Base-by-base conservation (phyloP, 2,888 invertebrate genomes). In the Oscheius sp. region DNA sequence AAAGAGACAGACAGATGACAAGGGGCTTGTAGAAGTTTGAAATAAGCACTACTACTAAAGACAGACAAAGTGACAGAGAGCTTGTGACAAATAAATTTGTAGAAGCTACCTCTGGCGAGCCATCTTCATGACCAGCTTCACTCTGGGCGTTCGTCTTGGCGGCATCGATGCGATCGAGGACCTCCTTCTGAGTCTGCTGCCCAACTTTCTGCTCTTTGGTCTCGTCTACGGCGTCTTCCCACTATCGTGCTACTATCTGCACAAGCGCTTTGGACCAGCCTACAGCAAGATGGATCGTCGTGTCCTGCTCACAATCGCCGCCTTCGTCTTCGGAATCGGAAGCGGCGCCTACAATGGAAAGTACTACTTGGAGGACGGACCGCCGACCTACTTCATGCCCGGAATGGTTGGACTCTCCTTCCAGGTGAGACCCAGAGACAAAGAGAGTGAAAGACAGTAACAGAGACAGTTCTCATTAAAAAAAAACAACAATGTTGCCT, bases 61-160 rank as follows among this genome's bases (percentile, higher is more conserved):
- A 50, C 13, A 21, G n/a, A 21, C n/a, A 9, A 11, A 11, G n/a
- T 9, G n/a, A 13, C 29, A 4, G n/a, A 13, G 29, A 9, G 4
- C 11, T 11, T 53, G 3, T 29, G 11, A 9, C n/a, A 59, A 33
- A 10, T 11, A 10, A 58, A 35, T 62, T 42, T 63, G 21, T 63
- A 68, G 68, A 53, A 47, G 42, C 62, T 72, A 72, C 47, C 11
- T 63, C 29, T 72, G 72, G 72, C 50, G 62, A 62, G 72, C 72
- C 37, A 48, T 72, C 5, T 72, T 51, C 53, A 37, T 72, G 50
- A 63, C 53, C 7, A 13, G 60, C 50, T 72, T 72, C 62, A 53
- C 62, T n/a, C 50, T 72, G 29, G 72, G 68, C 9, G 29, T 62
- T 13, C 72, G 72, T 53, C 48, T 72, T n/a, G 72, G 72, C 9